phyloP scores from a whole-genome alignment of 2,113 vertebrate species.

The Lonchura striata region DNA sequence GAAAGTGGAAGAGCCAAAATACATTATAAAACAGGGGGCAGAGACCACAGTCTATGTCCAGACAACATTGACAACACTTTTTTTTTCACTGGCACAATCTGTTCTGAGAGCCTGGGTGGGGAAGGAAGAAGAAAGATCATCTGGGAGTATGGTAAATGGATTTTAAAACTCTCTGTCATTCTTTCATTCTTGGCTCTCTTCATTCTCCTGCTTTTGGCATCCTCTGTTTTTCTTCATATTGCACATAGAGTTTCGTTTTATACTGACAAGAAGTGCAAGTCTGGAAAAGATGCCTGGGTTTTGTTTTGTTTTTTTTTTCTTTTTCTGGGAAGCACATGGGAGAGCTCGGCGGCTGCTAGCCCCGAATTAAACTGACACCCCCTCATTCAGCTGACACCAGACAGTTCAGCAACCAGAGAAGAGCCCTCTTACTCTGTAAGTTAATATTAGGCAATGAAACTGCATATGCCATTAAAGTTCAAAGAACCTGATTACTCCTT shows the following conservation, averaged over 20 bases:
- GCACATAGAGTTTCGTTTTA: neutral
- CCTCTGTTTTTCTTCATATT: neutral
- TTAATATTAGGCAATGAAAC: constrained; percentile 42
- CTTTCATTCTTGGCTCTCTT: neutral
- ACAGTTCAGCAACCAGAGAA: neutral
- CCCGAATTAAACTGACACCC: neutral
- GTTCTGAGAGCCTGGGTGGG: neutral
- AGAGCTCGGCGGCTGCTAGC: neutral
- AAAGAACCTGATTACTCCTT: constrained; percentile 52
- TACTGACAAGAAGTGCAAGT: neutral
- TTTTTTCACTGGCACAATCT: neutral
- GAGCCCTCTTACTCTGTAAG: neutral
- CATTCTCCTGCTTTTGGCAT: neutral
- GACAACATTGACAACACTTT: neutral
- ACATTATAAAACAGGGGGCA: neutral
- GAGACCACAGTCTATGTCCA: neutral
- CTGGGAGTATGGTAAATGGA: neutral
- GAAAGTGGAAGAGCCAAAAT: neutral
- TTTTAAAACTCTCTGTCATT: neutral
- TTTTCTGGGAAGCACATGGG: neutral
- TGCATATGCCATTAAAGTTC: constrained; percentile 26
- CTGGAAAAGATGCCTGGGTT: neutral
- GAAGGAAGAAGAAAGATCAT: neutral
- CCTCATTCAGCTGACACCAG: neutral
- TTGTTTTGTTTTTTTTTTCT: neutral